Conservation (phyloP, 2,888 invertebrate genomes). For the Pandemis cinnamomeana region DNA sequence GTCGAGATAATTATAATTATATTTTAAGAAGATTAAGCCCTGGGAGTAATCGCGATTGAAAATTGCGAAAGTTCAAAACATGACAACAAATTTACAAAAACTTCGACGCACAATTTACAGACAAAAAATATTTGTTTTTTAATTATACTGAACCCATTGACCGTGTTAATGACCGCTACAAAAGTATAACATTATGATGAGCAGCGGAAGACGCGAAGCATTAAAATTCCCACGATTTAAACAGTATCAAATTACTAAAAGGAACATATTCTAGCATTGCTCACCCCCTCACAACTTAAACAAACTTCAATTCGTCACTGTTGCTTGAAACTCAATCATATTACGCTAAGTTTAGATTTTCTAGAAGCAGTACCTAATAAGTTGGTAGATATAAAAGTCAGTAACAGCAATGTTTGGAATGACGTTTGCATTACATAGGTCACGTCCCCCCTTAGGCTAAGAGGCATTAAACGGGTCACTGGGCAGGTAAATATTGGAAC, state of each 20-base stretch:
- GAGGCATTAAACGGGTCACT: constrained; percentile 74
- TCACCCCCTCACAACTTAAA: constrained; percentile 61
- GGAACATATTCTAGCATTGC: constrained; percentile 60
- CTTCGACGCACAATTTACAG: too few species aligned
- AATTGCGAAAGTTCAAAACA: too few species aligned
- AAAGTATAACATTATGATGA: neutral
- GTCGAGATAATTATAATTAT: too few species aligned
- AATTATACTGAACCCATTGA: neutral
- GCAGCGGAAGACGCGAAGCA: constrained; percentile 38
- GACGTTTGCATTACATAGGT: constrained; percentile 73
- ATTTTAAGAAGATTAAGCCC: too few species aligned
- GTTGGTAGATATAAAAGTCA: constrained; percentile 69
- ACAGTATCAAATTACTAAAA: constrained; percentile 76
- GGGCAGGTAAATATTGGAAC: constrained; percentile 81
- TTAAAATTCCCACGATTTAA: constrained; percentile 72
- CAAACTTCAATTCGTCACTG: constrained; percentile 32
- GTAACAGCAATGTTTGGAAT: constrained; percentile 74
- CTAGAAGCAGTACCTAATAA: constrained; percentile 40
- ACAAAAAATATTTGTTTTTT: neutral
- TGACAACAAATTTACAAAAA: too few species aligned
- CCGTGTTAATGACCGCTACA: neutral
- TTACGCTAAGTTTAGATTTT: constrained; percentile 36
- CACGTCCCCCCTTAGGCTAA: constrained; percentile 58
- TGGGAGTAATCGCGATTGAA: too few species aligned
- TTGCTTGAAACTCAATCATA: constrained; percentile 49